A percentile compares a stretch with the other conserved stretches of the same genome.
phyloP scores from a whole-genome alignment of 2,113 vertebrate species.

The Platysternon megacephalum region DNA sequence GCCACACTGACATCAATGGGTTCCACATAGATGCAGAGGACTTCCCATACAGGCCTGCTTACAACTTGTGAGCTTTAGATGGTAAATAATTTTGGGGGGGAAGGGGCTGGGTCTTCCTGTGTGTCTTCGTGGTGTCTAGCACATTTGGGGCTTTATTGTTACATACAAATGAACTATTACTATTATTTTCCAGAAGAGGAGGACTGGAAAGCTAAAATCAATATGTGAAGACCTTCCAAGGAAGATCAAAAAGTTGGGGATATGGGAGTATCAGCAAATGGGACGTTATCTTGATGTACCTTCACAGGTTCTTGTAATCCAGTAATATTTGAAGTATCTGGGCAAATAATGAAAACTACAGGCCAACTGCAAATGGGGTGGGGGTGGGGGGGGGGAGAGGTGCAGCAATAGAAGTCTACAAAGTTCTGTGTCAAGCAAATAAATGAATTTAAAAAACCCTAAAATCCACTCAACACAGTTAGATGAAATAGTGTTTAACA shows the following conservation, averaged over 20 bases:
- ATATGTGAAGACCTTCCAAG: no score
- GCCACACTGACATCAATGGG: no score
- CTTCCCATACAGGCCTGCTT: no score
- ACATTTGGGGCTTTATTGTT: no score
- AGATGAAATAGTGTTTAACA: neutral
- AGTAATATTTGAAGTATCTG: neutral
- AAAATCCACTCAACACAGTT: neutral
- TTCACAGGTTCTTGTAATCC: neutral
- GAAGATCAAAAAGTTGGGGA: neutral
- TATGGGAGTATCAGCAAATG: fast-evolving
- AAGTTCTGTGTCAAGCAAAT: neutral
- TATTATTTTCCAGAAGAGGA: no score
- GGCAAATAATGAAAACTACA: neutral
- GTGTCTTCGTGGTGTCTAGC: no score
- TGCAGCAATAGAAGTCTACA: neutral
- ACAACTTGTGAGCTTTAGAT: no score
- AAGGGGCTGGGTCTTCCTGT: no score
- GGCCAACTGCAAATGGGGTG: neutral
- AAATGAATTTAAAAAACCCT: neutral
- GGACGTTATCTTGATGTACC: neutral
- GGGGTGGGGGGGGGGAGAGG: neutral
- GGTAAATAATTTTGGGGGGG: no score
- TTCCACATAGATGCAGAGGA: no score
- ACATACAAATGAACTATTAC: no score
- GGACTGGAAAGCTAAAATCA: no score